Percentiles rank a stretch among this genome's conserved stretches.
phyloP scores from a whole-genome alignment of 2,888 invertebrate genomes.

The Lymantria monacha region DNA sequence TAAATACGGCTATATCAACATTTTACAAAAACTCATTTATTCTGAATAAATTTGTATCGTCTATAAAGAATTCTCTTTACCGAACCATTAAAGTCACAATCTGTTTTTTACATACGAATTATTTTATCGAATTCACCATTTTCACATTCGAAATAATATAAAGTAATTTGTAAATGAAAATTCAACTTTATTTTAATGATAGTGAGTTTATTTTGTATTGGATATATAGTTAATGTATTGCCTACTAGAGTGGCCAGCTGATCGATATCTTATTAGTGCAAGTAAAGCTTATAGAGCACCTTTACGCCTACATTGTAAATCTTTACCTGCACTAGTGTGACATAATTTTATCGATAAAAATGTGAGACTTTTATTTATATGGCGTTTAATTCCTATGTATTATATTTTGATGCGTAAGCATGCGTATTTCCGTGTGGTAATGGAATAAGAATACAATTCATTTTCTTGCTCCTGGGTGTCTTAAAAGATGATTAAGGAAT shows the following conservation, averaged over 20 bases:
- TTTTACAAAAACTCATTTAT: too few relatives aligned
- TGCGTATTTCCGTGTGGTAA: too few relatives aligned
- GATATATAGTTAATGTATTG: not conserved
- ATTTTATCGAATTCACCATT: slow-evolving; percentile 10
- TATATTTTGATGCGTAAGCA: too few relatives aligned
- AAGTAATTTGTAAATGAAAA: not conserved
- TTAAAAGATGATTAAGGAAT: too few relatives aligned
- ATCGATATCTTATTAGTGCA: slow-evolving; percentile 62
- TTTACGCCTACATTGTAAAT: slow-evolving; percentile 54
- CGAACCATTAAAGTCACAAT: slow-evolving; percentile 7
- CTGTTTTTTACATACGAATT: slow-evolving; percentile 6
- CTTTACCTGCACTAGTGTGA: slow-evolving; percentile 32
- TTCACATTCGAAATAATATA: slow-evolving; percentile 5
- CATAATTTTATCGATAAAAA: slow-evolving; percentile 26
- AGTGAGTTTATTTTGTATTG: not conserved
- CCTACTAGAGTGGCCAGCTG: slow-evolving; percentile 20
- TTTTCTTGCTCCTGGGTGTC: too few relatives aligned
- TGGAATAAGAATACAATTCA: too few relatives aligned
- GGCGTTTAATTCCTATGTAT: not conserved
- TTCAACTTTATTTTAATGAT: not conserved
- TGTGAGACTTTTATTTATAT: not conserved
- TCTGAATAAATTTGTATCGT: not conserved
- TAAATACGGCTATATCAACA: too few relatives aligned
- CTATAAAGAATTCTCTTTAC: slow-evolving; percentile 7
- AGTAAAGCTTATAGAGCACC: slow-evolving; percentile 50